Evolutionary conservation across 1,140 invertebrate genomes (phyloP).

Genomic region (Achatina immaculata): DNA sequence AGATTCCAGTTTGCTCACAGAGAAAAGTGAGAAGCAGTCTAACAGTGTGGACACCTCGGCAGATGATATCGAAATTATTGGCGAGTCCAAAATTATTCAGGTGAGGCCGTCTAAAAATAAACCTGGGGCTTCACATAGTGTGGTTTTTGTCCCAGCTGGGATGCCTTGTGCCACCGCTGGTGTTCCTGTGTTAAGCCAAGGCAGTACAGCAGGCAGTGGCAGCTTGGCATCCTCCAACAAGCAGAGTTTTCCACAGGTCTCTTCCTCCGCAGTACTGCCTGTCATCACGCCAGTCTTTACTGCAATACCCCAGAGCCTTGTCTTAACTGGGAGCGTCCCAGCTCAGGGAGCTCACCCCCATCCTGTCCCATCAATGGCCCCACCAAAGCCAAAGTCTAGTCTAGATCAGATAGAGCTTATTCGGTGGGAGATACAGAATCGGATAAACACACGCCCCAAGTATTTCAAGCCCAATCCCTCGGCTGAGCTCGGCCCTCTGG

Average conservation of each 20-base stretch:
- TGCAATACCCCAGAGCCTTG: neutral
- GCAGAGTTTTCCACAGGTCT: neutral
- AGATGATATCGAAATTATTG: slow-evolving; percentile 41
- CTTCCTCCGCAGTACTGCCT: neutral
- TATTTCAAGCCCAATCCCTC: slow-evolving; percentile 56
- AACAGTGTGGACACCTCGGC: slow-evolving; percentile 67
- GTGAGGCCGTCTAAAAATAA: slow-evolving; percentile 60
- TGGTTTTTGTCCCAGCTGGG: slow-evolving; percentile 17
- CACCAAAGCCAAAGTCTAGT: slow-evolving; percentile 77
- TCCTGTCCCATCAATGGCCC: slow-evolving; percentile 70
- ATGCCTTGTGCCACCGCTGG: neutral
- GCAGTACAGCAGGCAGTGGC: neutral
- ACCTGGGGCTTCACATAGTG: slow-evolving; percentile 39
- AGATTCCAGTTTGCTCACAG: neutral
- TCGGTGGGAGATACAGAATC: slow-evolving; percentile 54
- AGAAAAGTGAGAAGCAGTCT: neutral
- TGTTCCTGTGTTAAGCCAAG: neutral
- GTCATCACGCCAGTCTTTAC: neutral
- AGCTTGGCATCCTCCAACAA: neutral
- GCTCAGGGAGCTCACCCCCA: neutral
- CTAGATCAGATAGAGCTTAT: slow-evolving; percentile 58
- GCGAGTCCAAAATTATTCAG: slow-evolving; percentile 20
- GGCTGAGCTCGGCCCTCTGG: slow-evolving; percentile 77
- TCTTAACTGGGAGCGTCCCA: neutral
- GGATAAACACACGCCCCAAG: slow-evolving; percentile 57